Base-by-base conservation (phyloP, 1,140 invertebrate species). In the Coenobita brevimanus region DNA sequence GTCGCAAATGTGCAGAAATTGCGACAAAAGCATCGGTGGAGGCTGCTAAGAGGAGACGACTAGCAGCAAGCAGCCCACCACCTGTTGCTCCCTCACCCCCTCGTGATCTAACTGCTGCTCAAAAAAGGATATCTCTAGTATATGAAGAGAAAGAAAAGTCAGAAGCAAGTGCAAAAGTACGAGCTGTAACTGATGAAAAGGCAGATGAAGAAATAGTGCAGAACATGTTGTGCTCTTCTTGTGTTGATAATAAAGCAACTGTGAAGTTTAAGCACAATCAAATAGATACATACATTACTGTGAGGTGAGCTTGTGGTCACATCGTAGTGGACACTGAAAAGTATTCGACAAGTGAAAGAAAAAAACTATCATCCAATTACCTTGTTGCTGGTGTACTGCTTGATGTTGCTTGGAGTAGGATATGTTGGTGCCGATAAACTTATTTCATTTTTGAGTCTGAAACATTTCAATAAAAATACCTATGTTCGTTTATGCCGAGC, bases 1-100 rank as follows among this genome's bases (percentile, higher is more conserved):
- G 76, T 79, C 76, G 76, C 76, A 79, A 79, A 79, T 79, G 76
- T 79, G 76, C 76, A 57, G 57, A 79, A 79, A 79, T 54, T 50
- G 76, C 43, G 41, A 79, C 76, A 79, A 27, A 79, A 79, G 76
- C 76, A 79, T 79, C 76, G 1, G 3, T 54, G 46, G 21, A 30
- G 46, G 76, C 76, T n/a, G 76, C 76, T 15, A 79, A 79, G 43
- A 41, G 76, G 57, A 79, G 41, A 50, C 76, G 76, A 27, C 13
- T 27, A 1, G 76, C 38, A 1, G 50, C 46, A 24, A 41, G 15
- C 13, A n/a, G 15, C 13, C 76, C 6, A n/a, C 76, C 46, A 10
- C 13, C 24, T 54, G n/a, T n/a, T n/a, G n/a, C n/a, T n/a, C n/a
- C n/a, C n/a, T n/a, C n/a, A n/a, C n/a, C n/a, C n/a, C n/a, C 76